Percentiles rank a stretch among this genome's conserved stretches.
These are phyloP conservation scores for Calyptommatus sinebrachiatus DNA, from an alignment of 2,113 vertebrate genomes.

Conservation along the genomic window DNA sequence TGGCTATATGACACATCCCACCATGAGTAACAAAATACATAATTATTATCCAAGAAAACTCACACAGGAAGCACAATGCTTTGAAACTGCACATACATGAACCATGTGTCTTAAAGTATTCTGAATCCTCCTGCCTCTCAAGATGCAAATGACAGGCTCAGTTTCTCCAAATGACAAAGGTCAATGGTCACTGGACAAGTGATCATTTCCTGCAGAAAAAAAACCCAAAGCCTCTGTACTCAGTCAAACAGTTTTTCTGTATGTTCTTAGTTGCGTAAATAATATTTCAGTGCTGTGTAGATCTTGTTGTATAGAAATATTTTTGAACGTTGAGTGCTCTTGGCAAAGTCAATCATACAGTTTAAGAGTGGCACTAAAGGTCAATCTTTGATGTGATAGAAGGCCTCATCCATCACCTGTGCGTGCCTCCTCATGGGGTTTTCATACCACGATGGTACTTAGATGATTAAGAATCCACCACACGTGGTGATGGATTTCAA, in stretches of 20 bases:
- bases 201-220: no score
- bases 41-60: neutral
- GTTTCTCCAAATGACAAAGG: no score
- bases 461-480: no score
- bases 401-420: neutral
- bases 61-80: neutral
- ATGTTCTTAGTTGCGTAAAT: neutral
- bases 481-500: no score
- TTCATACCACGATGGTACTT: no score
- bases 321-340: neutral
- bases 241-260: neutral
- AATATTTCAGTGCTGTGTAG: neutral
- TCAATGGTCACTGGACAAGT: no score
- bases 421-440: no score
- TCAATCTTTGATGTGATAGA: fast-evolving
- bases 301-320: neutral
- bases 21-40: neutral
- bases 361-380: no score
- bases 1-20: neutral
- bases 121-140: neutral
- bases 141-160: no score
- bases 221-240: neutral
- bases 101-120: neutral
- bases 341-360: neutral
- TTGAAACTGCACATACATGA: neutral